Conservation (phyloP, 1,140 invertebrate genomes). For the honey bee (Apis mellifera) region Amel_HAv3.1 CM009945.2:5221001-5221500, state of each 20-base stretch:
- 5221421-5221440: constrained; percentile 99
- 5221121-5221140: constrained; percentile 99
- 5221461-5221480: constrained; percentile 99
- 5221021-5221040: constrained; percentile 97
- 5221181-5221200: not conserved
- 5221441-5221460: constrained; percentile 95
- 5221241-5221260: constrained; percentile 98
- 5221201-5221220: not conserved
- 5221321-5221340: constrained; percentile 99
- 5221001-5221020: constrained; percentile 99
- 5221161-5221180: not conserved
- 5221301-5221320: constrained; percentile 99
- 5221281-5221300: constrained; percentile 96
- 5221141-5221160: constrained; percentile 92
- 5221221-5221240: constrained; percentile 22
- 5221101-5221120: constrained; percentile 99
- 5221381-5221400: constrained; percentile 99
- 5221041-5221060: constrained; percentile 92
- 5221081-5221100: constrained; percentile 98
- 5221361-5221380: constrained; percentile 97
- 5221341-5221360: constrained; percentile 98
- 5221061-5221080: constrained; percentile 92
- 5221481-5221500: constrained; percentile 99
- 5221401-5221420: constrained; percentile 99
- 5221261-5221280: constrained; percentile 99